These are phyloP conservation scores for Passerculus sandwichensis DNA, from an alignment of 2,797 vertebrate species.

Conservation along the genomic window DNA sequence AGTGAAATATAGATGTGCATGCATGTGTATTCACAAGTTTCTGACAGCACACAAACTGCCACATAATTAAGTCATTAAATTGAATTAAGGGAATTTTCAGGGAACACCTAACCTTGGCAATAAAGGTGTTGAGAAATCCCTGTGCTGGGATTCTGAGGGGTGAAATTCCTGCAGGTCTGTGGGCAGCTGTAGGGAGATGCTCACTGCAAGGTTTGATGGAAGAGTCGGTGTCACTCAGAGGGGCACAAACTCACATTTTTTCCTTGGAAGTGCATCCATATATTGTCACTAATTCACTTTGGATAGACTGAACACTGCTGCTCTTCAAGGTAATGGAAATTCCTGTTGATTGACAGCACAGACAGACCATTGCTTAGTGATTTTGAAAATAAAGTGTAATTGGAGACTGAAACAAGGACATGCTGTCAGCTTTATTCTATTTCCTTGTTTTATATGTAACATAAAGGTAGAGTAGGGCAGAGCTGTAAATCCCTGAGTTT, in stretches of 20 bases:
- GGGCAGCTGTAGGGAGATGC: background rate
- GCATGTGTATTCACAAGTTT: background rate
- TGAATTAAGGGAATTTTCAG: conserved; percentile 76
- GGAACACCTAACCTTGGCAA: conserved; percentile 75
- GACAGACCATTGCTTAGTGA: background rate
- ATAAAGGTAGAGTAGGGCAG: background rate
- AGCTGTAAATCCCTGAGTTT: background rate
- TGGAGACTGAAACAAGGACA: background rate
- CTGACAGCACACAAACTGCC: conserved; percentile 53
- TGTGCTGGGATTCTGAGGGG: conserved; percentile 77
- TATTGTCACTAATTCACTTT: background rate
- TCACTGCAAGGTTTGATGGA: background rate
- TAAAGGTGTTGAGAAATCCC: conserved; percentile 78
- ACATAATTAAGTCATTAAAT: conserved; percentile 80
- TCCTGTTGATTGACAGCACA: background rate
- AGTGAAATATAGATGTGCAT: background rate
- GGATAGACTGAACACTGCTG: background rate
- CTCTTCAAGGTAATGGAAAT: background rate
- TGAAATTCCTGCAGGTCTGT: conserved; percentile 68
- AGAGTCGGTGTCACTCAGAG: background rate
- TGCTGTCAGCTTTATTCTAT: background rate
- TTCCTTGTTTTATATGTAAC: background rate
- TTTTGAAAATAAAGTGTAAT: background rate
- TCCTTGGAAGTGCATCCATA: background rate
- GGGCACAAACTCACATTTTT: background rate